Conservation (phyloP, 2,113 vertebrate genomes). For the Myotis yumanensis region DNA sequence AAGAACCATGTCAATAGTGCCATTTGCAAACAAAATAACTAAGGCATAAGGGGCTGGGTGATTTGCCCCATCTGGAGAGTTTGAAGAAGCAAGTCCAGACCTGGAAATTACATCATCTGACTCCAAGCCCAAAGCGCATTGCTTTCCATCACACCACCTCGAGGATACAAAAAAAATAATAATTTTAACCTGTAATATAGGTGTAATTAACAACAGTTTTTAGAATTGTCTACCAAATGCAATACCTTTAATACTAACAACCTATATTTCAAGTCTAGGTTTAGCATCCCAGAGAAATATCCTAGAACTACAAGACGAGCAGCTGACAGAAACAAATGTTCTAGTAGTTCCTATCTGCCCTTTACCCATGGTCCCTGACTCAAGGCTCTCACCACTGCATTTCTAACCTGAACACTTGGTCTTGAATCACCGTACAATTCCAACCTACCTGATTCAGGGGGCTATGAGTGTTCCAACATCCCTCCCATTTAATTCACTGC, state of each 20-base stretch:
- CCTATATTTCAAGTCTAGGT: background rate
- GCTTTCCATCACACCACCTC: background rate
- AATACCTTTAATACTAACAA: background rate
- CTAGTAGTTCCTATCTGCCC: background rate
- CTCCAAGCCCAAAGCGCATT: background rate
- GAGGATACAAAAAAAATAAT: background rate
- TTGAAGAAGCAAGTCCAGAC: background rate
- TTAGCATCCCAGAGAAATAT: background rate
- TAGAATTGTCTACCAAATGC: background rate
- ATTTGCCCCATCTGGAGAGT: background rate
- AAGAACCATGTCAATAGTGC: background rate
- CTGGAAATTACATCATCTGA: background rate
- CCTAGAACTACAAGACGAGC: background rate
- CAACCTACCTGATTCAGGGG: background rate
- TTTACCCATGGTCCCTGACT: background rate
- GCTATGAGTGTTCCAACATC: background rate
- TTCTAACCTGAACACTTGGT: background rate
- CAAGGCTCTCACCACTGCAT: background rate
- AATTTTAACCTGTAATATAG: background rate
- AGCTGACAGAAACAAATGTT: background rate
- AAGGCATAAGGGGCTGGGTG: background rate
- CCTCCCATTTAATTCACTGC: constrained; percentile 28
- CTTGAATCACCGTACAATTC: background rate
- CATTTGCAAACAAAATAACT: background rate
- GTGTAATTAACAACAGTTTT: background rate